phyloP scores from a whole-genome alignment of 2,797 vertebrate genomes.

The Sorex maritimensis region DNA sequence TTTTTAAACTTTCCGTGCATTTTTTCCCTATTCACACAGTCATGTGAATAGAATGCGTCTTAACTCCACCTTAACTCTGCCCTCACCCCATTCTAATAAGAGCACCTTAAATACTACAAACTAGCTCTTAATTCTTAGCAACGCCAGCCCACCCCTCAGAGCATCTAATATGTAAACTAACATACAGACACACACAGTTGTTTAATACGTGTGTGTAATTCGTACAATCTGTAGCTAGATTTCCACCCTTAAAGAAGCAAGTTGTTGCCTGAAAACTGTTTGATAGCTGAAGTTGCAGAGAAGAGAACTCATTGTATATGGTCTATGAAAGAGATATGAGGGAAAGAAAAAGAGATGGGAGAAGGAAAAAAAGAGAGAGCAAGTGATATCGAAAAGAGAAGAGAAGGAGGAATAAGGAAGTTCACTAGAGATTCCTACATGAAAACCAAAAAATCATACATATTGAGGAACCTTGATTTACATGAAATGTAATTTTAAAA shows the following conservation, averaged over 20 bases:
- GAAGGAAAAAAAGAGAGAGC: neutral
- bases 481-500: slow-evolving; percentile 82
- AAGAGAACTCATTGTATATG: neutral
- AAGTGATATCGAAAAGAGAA: neutral
- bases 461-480: slow-evolving; percentile 64
- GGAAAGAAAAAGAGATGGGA: neutral
- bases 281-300: slow-evolving; percentile 14
- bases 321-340: neutral
- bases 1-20: neutral
- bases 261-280: slow-evolving; percentile 57
- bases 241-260: slow-evolving; percentile 9
- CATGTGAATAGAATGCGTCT: fast-evolving
- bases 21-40: too few species aligned
- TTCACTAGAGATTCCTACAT: neutral
- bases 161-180: neutral
- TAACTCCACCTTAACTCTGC: neutral
- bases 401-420: too few species aligned
- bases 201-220: neutral
- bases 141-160: neutral
- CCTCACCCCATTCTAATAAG: fast-evolving
- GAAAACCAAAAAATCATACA: neutral
- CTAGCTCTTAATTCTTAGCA: neutral
- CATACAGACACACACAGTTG: neutral
- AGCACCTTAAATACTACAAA: fast-evolving
- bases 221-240: neutral